Evolutionary conservation across 2,113 vertebrate species (phyloP).

Genomic region (Terrapene triunguis): DNA sequence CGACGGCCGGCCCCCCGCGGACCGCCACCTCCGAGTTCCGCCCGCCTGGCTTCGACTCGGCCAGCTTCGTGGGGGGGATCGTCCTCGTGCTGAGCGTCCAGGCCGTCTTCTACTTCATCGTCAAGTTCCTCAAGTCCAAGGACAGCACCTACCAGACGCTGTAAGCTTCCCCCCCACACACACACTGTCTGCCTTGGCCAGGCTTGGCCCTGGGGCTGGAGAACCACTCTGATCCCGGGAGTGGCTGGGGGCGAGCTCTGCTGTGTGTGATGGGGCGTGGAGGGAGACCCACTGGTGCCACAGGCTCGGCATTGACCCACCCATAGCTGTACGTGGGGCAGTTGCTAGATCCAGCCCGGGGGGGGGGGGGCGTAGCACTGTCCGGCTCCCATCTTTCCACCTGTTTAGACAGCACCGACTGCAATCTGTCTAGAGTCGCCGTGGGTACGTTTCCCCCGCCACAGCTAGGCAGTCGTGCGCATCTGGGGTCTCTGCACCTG

Average conservation of each 20-base stretch:
- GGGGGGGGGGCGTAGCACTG: accelerated
- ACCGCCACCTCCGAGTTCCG: conserved; percentile 74
- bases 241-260: not conserved
- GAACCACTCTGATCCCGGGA: accelerated
- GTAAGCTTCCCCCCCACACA: conserved; percentile 75
- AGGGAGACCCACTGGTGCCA: not conserved
- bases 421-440: too few relatives aligned
- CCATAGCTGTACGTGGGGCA: not conserved
- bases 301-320: not conserved
- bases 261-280: not conserved
- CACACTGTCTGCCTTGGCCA: not conserved
- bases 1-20: conserved; percentile 7
- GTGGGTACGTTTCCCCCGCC: not conserved
- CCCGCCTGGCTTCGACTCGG: conserved; percentile 88
- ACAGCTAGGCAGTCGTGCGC: too few relatives aligned
- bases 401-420: not conserved
- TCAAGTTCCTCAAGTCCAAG: conserved; percentile 93
- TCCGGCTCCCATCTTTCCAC: too few relatives aligned
- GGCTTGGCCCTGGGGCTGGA: accelerated
- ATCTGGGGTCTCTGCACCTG: not conserved
- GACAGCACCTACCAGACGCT: conserved; percentile 94
- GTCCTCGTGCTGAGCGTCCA: conserved; percentile 91
- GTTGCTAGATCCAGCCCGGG: not conserved
- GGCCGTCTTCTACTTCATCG: conserved; percentile 85
- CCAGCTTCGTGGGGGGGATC: conserved; percentile 93